These are phyloP conservation scores for Cynopterus sphinx DNA, from an alignment of 2,797 vertebrate species.

Conservation along the genomic window DNA sequence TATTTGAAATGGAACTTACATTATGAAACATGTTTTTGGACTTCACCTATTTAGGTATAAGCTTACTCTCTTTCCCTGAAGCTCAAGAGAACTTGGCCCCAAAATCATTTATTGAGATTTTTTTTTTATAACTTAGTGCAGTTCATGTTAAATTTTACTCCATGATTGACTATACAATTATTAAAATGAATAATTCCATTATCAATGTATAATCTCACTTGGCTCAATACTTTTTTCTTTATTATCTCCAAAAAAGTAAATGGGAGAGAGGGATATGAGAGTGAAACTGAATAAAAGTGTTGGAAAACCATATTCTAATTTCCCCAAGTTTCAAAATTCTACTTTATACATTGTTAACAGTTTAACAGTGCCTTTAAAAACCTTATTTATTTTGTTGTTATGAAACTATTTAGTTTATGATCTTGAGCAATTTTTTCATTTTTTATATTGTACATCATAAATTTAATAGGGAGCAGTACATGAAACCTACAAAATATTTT, in stretches of 20 bases:
- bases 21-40: not conserved
- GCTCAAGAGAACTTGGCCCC: not conserved
- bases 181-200: constrained; percentile 13
- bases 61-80: not conserved
- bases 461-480: not conserved
- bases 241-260: not conserved
- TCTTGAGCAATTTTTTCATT: not conserved
- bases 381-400: not conserved
- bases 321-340: not conserved
- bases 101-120: not conserved
- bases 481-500: not conserved
- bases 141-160: constrained; percentile 28
- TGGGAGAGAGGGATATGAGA: not conserved
- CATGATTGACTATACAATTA: rapidly evolving
- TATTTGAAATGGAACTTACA: not conserved
- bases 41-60: not conserved
- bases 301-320: not conserved
- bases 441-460: not conserved
- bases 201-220: not conserved
- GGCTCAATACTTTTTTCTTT: not conserved
- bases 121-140: constrained; percentile 8
- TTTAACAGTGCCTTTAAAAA: not conserved
- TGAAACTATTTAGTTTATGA: not conserved
- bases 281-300: constrained; percentile 15
- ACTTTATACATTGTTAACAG: not conserved